phyloP scores from a whole-genome alignment of 1,140 invertebrate genomes.

The Aradophagus sp. region DNA sequence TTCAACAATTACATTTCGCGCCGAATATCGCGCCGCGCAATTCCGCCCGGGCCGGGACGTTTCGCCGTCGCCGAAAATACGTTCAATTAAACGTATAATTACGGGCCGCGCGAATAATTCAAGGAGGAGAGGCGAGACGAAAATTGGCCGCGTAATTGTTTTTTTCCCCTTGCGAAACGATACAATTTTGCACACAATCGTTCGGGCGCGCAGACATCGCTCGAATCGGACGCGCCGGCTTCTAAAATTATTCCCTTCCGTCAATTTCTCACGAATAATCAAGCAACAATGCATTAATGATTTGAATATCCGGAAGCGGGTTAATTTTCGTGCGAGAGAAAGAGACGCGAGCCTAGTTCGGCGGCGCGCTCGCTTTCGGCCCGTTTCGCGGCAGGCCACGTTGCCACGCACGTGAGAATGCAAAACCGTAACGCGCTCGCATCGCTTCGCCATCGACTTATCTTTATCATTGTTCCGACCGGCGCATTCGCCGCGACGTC shows the following conservation, averaged over 20 bases:
- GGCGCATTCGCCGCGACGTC: too few species aligned
- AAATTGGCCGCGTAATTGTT: constrained; percentile 46
- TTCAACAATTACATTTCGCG: too few species aligned
- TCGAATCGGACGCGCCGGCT: constrained; percentile 43
- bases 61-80: constrained; percentile 45
- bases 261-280: constrained; percentile 58
- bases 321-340: constrained; percentile 55
- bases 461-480: constrained; percentile 51
- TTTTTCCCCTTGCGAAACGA: constrained; percentile 51
- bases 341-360: constrained; percentile 54
- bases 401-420: constrained; percentile 61
- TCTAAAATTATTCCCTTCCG: constrained; percentile 58
- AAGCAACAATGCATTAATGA: constrained; percentile 57
- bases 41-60: too few species aligned
- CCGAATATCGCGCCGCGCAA: too few species aligned
- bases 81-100: constrained; percentile 47
- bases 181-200: constrained; percentile 56
- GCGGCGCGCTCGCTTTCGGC: constrained; percentile 47
- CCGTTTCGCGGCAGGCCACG: constrained; percentile 54
- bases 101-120: constrained; percentile 41
- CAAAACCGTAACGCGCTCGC: constrained; percentile 38
- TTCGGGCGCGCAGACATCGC: constrained; percentile 48
- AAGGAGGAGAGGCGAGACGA: constrained; percentile 11
- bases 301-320: constrained; percentile 57
- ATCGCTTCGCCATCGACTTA: constrained; percentile 41